Conservation (phyloP, 1,140 invertebrate genomes). For the Drosophila sucinea region DNA sequence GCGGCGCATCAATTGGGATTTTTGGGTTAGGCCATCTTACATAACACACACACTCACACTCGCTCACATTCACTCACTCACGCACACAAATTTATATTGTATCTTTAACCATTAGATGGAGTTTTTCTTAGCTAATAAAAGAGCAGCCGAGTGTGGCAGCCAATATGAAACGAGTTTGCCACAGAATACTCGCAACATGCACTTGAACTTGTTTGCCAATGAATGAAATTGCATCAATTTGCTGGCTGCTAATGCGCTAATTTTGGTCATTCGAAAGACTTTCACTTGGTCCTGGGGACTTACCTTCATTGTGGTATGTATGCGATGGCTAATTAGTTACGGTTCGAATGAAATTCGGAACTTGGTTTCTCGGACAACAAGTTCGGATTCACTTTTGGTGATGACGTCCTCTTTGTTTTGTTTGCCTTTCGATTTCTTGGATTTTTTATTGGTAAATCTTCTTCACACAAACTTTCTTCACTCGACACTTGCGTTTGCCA, state of each 20-base stretch:
- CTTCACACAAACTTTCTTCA: constrained; percentile 61
- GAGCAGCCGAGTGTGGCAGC: constrained; percentile 52
- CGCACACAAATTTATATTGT: constrained; percentile 8
- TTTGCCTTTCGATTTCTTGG: constrained; percentile 3
- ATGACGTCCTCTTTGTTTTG: constrained; percentile 32
- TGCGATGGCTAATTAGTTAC: constrained; percentile 9
- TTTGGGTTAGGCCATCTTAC: constrained; percentile 59
- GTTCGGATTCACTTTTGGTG: constrained; percentile 55
- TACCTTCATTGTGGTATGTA: constrained; percentile 60
- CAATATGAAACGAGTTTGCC: constrained; percentile 60
- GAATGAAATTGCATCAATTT: constrained; percentile 67
- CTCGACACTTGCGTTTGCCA: constrained; percentile 24
- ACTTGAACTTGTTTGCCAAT: constrained; percentile 70
- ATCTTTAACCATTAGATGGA: constrained; percentile 30
- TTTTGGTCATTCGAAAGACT: constrained; percentile 56
- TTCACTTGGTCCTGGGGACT: constrained; percentile 60
- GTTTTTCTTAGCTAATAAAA: constrained; percentile 54
- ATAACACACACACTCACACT: constrained; percentile 33
- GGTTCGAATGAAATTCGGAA: constrained; percentile 36
- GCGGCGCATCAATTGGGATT: constrained; percentile 53
- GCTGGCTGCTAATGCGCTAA: constrained; percentile 31
- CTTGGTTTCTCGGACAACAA: constrained; percentile 57
- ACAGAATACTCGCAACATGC: constrained; percentile 49
- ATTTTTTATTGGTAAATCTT: constrained; percentile 11
- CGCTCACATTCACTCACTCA: no score